Evolutionary conservation across 2,888 invertebrate genomes (phyloP).

Genomic region (Xestia xanthographa): DNA sequence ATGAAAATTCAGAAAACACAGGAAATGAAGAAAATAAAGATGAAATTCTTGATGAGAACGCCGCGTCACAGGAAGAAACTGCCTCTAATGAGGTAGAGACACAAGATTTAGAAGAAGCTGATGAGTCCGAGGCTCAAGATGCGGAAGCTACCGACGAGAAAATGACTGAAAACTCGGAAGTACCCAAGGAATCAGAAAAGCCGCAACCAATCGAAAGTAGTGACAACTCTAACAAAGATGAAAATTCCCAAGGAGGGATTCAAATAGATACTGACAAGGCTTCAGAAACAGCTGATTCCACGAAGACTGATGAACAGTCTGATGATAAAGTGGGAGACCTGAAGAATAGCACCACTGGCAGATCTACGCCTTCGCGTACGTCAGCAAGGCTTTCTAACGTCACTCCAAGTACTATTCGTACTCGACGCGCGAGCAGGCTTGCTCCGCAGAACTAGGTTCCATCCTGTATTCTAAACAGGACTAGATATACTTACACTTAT

Average conservation of each 20-base stretch:
- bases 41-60: conserved; percentile 2
- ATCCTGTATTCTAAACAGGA: background rate
- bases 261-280: conserved; percentile 3
- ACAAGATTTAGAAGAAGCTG: conserved; percentile 1
- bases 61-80: conserved; percentile 7
- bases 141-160: conserved; percentile 1
- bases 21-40: conserved; percentile 25
- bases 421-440: conserved; percentile 79
- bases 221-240: conserved; percentile 8
- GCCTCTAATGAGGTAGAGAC: conserved; percentile 24
- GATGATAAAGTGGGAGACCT: conserved; percentile 60
- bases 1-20: conserved; percentile 22
- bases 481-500: background rate
- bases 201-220: background rate
- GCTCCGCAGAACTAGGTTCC: conserved; percentile 67
- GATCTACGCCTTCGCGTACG: conserved; percentile 74
- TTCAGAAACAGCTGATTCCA: background rate
- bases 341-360: conserved; percentile 65
- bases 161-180: background rate
- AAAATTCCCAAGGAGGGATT: conserved; percentile 6
- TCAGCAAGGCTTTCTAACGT: conserved; percentile 73
- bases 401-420: conserved; percentile 78
- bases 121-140: background rate
- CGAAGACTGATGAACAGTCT: conserved; percentile 7
- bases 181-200: conserved; percentile 3